A percentile compares a stretch with the other conserved stretches of the same genome.
Conservation (phyloP, 1,140 invertebrate genomes). For the Drosophila athabasca region DNA sequence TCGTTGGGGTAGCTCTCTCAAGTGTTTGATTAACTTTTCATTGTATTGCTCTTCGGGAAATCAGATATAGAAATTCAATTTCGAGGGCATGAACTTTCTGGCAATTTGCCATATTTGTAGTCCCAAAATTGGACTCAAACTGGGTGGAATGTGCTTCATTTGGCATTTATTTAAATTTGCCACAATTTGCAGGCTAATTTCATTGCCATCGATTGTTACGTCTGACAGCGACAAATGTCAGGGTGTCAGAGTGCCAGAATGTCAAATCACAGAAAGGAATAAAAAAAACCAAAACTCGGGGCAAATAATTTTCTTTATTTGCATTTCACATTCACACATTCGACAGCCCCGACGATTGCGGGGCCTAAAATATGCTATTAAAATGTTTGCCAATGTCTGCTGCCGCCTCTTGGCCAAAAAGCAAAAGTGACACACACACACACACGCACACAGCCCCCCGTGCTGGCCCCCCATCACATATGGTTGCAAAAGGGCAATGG, state of each 20-base stretch:
- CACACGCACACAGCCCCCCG: conserved; percentile 11
- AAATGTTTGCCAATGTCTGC: conserved; percentile 28
- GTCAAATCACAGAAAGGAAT: conserved; percentile 56
- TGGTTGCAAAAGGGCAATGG: not conserved
- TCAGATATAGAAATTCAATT: conserved; percentile 5
- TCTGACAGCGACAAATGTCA: conserved; percentile 71
- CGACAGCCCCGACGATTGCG: conserved; percentile 1
- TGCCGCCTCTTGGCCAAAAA: conserved; percentile 29
- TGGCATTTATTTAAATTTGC: conserved; percentile 49
- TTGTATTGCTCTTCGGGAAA: too few relatives aligned
- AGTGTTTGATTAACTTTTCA: too few relatives aligned
- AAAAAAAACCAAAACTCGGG: conserved; percentile 1
- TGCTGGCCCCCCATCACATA: not conserved
- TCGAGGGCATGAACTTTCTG: conserved; percentile 28
- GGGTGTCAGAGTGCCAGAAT: conserved; percentile 61
- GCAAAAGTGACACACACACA: conserved; percentile 32
- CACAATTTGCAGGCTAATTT: conserved; percentile 46
- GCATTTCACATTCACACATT: conserved; percentile 38
- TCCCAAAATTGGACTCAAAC: conserved; percentile 18
- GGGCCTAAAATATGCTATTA: conserved; percentile 59
- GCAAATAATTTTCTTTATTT: conserved; percentile 56
- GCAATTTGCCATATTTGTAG: conserved; percentile 40
- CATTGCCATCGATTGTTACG: conserved; percentile 67
- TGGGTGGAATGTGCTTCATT: conserved; percentile 40
- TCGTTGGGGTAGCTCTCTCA: too few relatives aligned